Evolutionary conservation across 2,888 invertebrate species (phyloP).

Genomic region (Argynnis bischoffii): DNA sequence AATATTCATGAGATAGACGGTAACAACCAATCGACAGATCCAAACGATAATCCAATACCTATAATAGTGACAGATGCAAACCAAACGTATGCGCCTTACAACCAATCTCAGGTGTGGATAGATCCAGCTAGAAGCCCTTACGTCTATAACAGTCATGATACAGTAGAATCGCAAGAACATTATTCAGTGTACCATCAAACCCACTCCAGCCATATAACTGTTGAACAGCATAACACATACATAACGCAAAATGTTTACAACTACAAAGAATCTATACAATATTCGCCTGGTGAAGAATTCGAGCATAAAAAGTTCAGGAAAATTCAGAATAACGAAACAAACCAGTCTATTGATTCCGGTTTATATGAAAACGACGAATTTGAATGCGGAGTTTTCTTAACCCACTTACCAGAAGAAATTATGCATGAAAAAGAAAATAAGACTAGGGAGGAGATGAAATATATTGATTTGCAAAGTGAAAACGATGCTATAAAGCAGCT

Average conservation of each 20-base stretch:
- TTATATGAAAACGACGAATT: conserved; percentile 64
- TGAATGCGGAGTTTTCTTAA: conserved; percentile 63
- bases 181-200: conserved; percentile 55
- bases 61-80: conserved; percentile 51
- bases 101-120: conserved; percentile 69
- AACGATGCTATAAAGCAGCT: conserved; percentile 68
- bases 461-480: conserved; percentile 53
- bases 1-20: conserved; percentile 40
- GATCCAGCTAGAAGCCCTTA: conserved; percentile 66
- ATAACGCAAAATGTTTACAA: conserved; percentile 69
- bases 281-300: conserved; percentile 48
- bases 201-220: conserved; percentile 53
- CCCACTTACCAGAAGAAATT: conserved; percentile 63
- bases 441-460: conserved; percentile 53
- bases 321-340: conserved; percentile 43
- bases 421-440: conserved; percentile 58
- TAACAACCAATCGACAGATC: conserved; percentile 23
- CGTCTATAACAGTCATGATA: conserved; percentile 63
- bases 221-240: conserved; percentile 66
- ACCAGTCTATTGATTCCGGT: conserved; percentile 40
- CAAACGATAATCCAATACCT: conserved; percentile 43
- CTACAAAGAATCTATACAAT: conserved; percentile 53
- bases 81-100: conserved; percentile 49
- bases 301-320: conserved; percentile 56
- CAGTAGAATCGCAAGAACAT: conserved; percentile 47